Evolutionary conservation across 2,113 vertebrate species (phyloP).

Genomic region (Pantherophis guttatus): DNA sequence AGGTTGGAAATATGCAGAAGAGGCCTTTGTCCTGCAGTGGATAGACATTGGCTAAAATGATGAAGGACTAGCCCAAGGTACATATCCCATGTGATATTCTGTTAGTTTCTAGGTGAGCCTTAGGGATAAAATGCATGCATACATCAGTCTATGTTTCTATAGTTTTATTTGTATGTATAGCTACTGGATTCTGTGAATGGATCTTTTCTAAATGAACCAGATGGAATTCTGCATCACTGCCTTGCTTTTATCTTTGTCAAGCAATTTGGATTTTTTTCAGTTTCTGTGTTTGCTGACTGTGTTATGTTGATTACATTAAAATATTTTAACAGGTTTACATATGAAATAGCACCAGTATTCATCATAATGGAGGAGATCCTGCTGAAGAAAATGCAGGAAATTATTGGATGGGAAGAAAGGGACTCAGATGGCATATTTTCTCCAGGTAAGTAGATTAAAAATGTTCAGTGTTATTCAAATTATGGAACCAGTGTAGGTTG

Average conservation of each 20-base stretch:
- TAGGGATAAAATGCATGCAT: neutral
- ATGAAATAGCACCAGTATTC: slow-evolving; percentile 72
- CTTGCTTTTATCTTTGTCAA: neutral
- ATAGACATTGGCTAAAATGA: neutral
- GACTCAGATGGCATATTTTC: slow-evolving; percentile 73
- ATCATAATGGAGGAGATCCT: slow-evolving; percentile 69
- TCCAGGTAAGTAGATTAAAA: slow-evolving; percentile 53
- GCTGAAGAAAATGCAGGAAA: slow-evolving; percentile 72
- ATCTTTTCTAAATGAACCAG: neutral
- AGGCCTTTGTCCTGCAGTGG: neutral
- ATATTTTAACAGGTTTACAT: slow-evolving; percentile 65
- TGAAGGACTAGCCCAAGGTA: neutral
- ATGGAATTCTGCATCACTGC: neutral
- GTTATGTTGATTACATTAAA: neutral
- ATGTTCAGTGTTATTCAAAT: neutral
- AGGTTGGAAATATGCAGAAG: neutral
- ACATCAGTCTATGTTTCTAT: neutral
- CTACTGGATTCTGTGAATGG: neutral
- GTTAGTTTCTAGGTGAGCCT: neutral
- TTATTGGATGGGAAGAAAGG: slow-evolving; percentile 64
- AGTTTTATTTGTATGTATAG: neutral
- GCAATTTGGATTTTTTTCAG: neutral
- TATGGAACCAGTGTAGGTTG: neutral
- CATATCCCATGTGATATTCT: neutral
- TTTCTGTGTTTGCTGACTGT: neutral